Base-by-base conservation (phyloP, 2,113 vertebrate genomes). In the Speoplatyrhinus poulsoni region DNA sequence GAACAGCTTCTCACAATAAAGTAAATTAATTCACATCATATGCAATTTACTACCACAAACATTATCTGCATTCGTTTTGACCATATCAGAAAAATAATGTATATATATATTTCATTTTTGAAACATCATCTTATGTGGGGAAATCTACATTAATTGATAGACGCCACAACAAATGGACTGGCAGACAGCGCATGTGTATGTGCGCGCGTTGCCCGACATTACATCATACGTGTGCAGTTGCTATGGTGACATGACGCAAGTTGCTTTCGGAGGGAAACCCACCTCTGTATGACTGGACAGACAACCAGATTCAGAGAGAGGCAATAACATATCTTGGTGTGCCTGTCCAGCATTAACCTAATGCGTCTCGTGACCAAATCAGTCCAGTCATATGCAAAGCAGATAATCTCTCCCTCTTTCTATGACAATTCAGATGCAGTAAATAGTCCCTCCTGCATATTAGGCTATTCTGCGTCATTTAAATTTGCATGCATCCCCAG, bases 221-320 rank as follows among this genome's bases (percentile, higher is more conserved):
- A 85, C 87, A 85, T 87, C 87, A 87, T 85, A 67, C 62, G 53
- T 64, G 67, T 61, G 62, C 70, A 50, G 75, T 67, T 82, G 75
- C 68, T 72, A 68, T 76, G 60, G 72, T 73, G 66, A 81, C 55
- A 73, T 87, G 81, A 82, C 53, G 77, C 81, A 82, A 84, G 41
- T 52, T 76, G 53, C 69, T 67, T 73, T 19, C 57, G 58, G 56
- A 71, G 62, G 77, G 71, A 73, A 80, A 64, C 60, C 73, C 70
- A 17, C 7, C 62, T 13, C 16, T 49, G 50, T 33, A 41, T 64
- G 17, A 54, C 58, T 41, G 36, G 36, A 41, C 50, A 66, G 13
- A 19, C 57, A 48, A 10, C 10, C 46, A 50, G 10, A 63, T 47
- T 50, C 4, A 63, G 3, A 54, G 32, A 65, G 4, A 65, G 11